Conservation (phyloP, 2,888 invertebrate species). For the Diaperis boleti region DNA sequence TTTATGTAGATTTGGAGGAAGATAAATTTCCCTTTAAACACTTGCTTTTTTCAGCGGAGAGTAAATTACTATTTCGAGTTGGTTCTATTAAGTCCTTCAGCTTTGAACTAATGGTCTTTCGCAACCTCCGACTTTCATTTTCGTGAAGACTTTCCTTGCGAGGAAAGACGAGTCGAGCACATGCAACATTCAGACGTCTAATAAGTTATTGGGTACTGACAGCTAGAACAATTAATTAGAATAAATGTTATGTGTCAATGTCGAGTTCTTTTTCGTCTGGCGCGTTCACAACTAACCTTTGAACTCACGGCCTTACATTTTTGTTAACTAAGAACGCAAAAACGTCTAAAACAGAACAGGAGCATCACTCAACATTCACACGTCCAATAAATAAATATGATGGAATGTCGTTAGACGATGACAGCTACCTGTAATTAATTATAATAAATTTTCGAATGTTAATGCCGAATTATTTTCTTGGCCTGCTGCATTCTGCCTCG, state of each 20-base stretch:
- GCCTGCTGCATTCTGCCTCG: background rate
- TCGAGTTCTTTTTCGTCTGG: background rate
- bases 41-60: too few relatives aligned
- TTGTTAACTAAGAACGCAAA: too few relatives aligned
- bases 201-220: conserved; percentile 4
- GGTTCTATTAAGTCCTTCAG: background rate
- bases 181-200: background rate
- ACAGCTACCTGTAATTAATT: conserved; percentile 10
- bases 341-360: too few relatives aligned
- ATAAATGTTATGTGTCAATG: background rate
- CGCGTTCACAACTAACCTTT: too few relatives aligned
- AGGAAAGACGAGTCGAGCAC: conserved; percentile 1
- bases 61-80: too few relatives aligned
- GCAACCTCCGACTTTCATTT: conserved; percentile 6
- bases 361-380: conserved; percentile 3
- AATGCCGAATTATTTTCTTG: background rate
- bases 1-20: background rate
- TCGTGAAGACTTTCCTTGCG: conserved; percentile 1
- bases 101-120: background rate
- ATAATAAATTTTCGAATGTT: conserved; percentile 4
- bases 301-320: too few relatives aligned
- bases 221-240: conserved; percentile 5
- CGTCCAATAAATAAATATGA: conserved; percentile 11
- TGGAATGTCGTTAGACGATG: conserved; percentile 1
- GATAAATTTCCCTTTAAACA: background rate